These are phyloP conservation scores for Eptatretus burgeri DNA, from an alignment of 2,113 vertebrate genomes.

Conservation along the genomic window DNA sequence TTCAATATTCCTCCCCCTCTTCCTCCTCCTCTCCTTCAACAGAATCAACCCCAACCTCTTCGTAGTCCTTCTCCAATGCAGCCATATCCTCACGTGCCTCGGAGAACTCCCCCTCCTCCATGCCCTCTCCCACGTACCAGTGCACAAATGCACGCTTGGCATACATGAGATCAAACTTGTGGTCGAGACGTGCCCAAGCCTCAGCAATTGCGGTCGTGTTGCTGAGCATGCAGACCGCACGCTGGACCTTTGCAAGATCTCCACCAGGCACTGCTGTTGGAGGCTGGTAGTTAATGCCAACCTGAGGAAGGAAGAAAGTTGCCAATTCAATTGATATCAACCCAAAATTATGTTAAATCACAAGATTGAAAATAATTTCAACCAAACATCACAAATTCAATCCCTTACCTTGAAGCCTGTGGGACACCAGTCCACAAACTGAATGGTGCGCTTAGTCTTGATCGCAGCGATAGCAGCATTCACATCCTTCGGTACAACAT, in stretches of 20 bases:
- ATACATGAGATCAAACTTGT: conserved; percentile 13
- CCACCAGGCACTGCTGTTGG: conserved; percentile 10
- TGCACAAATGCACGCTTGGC: conserved; percentile 21
- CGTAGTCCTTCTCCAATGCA: conserved; percentile 36
- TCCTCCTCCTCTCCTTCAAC: conserved; percentile 28
- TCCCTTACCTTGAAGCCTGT: conserved; percentile 29
- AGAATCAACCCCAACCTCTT: conserved; percentile 31
- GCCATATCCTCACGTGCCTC: conserved; percentile 34
- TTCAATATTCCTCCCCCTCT: conserved; percentile 19
- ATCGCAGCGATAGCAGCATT: conserved; percentile 27
- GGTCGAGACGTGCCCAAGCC: conserved; percentile 10
- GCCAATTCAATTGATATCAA: not conserved
- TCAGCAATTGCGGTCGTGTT: conserved; percentile 13
- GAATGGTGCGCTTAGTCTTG: conserved; percentile 26
- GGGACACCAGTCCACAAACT: conserved; percentile 35
- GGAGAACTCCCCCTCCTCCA: conserved; percentile 34
- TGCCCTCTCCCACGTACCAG: conserved; percentile 35
- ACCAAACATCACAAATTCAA: not conserved
- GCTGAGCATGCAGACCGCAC: conserved; percentile 8
- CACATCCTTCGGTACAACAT: conserved; percentile 31
- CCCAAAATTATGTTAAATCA: not conserved
- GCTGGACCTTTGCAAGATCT: conserved; percentile 7
- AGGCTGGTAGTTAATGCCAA: conserved; percentile 10
- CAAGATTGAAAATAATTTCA: not conserved
- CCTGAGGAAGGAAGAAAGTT: conserved; percentile 6